Base-by-base conservation (phyloP, 1,140 invertebrate genomes). In the Bathynomus jamesi region DNA sequence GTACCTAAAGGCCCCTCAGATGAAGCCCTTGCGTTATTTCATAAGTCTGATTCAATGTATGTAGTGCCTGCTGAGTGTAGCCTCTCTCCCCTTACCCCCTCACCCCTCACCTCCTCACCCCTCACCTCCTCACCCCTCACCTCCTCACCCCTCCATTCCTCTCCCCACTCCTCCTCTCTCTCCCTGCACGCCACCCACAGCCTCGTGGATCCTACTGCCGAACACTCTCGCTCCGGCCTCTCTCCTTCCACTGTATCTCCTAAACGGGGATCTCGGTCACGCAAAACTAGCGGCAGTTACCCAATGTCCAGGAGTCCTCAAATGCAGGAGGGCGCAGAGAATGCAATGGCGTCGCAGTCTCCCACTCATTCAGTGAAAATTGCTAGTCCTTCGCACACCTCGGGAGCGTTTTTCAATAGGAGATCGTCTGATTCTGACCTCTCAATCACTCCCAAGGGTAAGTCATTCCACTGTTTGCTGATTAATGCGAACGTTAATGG, bases 381-480 rank as follows among this genome's bases (percentile, higher is more conserved):
- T 65, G 69, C 73, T 11, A 74, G 73, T 28, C 73, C 73, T 67
- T 63, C 73, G 2, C 73, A 61, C 4, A 74, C 73, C 21, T 65
- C 73, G n/a, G 73, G 73, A n/a, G 69, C 70, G 46, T 68, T 65
- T 32, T 70, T 70, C 69, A 71, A 74, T 60, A 67, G 73, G 28
- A 85, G 94, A 71, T 94, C 93, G 0, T 96, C 94, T 4, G 95
- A 96, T 81, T 96, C 95, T 2, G 95, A 97, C 83, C 83, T 96
- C 63, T 94, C 91, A 83, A 89, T 94, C 32, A 93, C 93, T 5
- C 93, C 93, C 2, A 95, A 94, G 91, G 92, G 94, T 95, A 84
- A 82, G 82, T 80, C 65, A n/a, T 32, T 31, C 17, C 31, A 7
- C 2, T 28, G n/a, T n/a, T n/a, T n/a, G n/a, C n/a, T 61, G 40